These are phyloP conservation scores for Ammodytes marinus DNA, from an alignment of 2,113 vertebrate genomes.

Conservation along the genomic window DNA sequence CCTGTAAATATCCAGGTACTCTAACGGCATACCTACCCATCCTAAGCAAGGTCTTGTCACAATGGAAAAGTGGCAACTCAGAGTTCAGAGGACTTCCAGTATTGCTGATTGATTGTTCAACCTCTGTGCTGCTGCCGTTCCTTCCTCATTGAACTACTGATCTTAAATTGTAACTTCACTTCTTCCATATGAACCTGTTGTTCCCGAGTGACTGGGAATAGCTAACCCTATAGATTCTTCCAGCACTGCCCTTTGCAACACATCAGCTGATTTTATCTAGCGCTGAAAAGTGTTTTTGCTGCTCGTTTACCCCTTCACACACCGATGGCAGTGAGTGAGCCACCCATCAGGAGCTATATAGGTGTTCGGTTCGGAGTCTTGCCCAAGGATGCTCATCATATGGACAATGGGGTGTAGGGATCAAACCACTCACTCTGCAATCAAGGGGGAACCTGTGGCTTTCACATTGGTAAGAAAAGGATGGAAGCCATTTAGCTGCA, in stretches of 20 bases:
- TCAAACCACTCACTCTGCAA: no score
- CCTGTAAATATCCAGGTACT: not conserved
- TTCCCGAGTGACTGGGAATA: no score
- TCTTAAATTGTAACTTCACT: not conserved
- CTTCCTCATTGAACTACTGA: not conserved
- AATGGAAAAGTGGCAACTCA: not conserved
- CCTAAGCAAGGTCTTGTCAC: not conserved
- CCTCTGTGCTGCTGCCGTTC: not conserved
- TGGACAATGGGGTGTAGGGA: no score
- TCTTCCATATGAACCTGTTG: not conserved
- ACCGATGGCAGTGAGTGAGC: no score
- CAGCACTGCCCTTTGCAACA: not conserved
- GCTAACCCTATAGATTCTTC: not conserved
- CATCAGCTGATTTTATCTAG: no score
- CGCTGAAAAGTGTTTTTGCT: not conserved
- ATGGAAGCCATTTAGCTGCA: no score
- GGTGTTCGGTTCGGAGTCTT: no score
- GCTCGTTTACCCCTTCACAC: no score
- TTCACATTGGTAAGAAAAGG: no score
- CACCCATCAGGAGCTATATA: no score
- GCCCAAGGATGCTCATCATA: no score
- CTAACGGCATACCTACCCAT: not conserved
- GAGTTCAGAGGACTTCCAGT: not conserved
- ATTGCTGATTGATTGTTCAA: not conserved
- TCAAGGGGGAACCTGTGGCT: no score